These are phyloP conservation scores for Folsomia candida DNA, from an alignment of 2,888 invertebrate genomes.

Conservation along the genomic window DNA sequence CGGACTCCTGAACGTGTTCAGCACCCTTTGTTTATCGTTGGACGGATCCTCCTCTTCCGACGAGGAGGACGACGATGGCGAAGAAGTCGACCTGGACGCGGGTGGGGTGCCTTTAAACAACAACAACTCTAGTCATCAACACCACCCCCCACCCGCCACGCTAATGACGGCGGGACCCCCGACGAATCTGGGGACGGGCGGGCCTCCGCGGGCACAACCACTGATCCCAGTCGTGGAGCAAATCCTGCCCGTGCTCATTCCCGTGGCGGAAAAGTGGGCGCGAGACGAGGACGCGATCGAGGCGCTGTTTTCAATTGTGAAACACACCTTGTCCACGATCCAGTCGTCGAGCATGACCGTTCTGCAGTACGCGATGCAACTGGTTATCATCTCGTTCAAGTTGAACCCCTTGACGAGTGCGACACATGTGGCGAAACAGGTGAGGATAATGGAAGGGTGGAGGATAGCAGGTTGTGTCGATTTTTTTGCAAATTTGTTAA, in stretches of 20 bases:
- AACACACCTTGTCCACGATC: slow-evolving; percentile 45
- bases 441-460: slow-evolving; percentile 7
- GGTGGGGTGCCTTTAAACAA: slow-evolving; percentile 29
- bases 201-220: slow-evolving; percentile 33
- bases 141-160: slow-evolving; percentile 16
- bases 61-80: slow-evolving; percentile 38
- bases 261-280: slow-evolving; percentile 48
- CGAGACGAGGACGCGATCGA: slow-evolving; percentile 49
- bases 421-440: slow-evolving; percentile 44
- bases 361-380: slow-evolving; percentile 44
- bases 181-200: neutral
- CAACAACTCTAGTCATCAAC: slow-evolving; percentile 35
- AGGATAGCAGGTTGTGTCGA: too few relatives aligned
- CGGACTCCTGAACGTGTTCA: slow-evolving; percentile 44
- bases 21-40: slow-evolving; percentile 46
- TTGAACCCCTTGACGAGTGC: slow-evolving; percentile 42
- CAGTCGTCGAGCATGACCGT: slow-evolving; percentile 44
- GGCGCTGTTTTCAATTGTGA: slow-evolving; percentile 45
- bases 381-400: slow-evolving; percentile 45
- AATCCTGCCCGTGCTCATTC: slow-evolving; percentile 46
- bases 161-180: neutral
- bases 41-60: slow-evolving; percentile 35
- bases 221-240: slow-evolving; percentile 48
- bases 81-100: slow-evolving; percentile 22
- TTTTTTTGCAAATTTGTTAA: too few relatives aligned